Evolutionary conservation across 2,888 invertebrate species (phyloP).

Genomic region (Ophioninae sp.): DNA sequence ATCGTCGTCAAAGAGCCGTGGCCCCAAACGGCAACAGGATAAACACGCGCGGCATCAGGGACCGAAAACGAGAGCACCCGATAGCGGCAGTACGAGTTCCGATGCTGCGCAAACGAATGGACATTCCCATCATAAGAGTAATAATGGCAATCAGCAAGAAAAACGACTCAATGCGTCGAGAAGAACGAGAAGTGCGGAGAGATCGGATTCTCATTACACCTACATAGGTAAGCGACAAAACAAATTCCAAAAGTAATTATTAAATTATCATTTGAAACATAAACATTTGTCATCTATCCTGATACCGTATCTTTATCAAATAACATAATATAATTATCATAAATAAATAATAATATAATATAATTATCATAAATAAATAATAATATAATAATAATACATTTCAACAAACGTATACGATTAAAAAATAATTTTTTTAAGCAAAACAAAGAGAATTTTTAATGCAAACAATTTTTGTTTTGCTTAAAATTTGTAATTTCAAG

Average conservation of each 20-base stretch:
- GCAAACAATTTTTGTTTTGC: no score
- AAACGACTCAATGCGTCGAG: slow-evolving; percentile 75
- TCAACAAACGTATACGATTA: no score
- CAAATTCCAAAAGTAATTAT: neutral
- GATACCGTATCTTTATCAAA: neutral
- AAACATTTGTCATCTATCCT: neutral
- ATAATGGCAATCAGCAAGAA: slow-evolving; percentile 71
- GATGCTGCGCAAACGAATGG: slow-evolving; percentile 70
- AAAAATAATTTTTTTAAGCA: no score
- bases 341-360: no score
- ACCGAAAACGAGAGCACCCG: slow-evolving; percentile 69
- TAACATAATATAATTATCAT: no score
- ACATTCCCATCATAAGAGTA: slow-evolving; percentile 62
- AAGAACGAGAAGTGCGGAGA: slow-evolving; percentile 77
- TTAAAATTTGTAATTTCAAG: no score
- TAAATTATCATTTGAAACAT: neutral
- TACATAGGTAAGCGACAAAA: slow-evolving; percentile 74
- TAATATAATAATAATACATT: no score
- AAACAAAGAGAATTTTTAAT: no score
- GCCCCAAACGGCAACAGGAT: slow-evolving; percentile 67
- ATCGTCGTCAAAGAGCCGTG: slow-evolving; percentile 67
- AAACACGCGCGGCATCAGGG: slow-evolving; percentile 63
- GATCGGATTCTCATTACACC: slow-evolving; percentile 78
- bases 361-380: no score
- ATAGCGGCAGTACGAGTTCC: slow-evolving; percentile 73